A percentile compares a stretch with the other conserved stretches of the same genome.
phyloP scores from a whole-genome alignment of 2,888 invertebrate species.

The Agriopis aurantiaria region DNA sequence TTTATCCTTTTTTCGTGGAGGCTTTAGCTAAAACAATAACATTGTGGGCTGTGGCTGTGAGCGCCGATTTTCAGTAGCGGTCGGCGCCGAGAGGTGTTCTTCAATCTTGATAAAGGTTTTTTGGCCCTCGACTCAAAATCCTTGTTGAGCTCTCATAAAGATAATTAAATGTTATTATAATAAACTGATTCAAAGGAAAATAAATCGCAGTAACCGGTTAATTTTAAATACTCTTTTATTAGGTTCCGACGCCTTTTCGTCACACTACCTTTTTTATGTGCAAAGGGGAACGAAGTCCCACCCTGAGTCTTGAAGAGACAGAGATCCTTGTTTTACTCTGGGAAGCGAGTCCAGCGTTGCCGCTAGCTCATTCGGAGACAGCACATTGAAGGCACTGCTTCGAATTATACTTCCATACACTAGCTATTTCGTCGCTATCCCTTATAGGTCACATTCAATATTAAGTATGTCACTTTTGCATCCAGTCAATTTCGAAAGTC shows the following conservation, averaged over 20 bases:
- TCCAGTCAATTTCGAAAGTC: too few species aligned
- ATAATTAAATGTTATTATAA: neutral
- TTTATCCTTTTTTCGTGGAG: conserved; percentile 31
- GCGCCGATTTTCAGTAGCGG: conserved; percentile 19
- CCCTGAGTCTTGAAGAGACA: conserved; percentile 83
- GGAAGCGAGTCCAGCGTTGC: conserved; percentile 68
- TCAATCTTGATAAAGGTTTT: conserved; percentile 12
- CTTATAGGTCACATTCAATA: too few species aligned
- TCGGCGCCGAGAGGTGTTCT: neutral
- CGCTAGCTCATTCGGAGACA: conserved; percentile 63
- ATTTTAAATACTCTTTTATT: too few species aligned
- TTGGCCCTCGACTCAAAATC: conserved; percentile 1
- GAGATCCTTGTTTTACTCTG: conserved; percentile 82
- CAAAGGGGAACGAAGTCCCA: conserved; percentile 87
- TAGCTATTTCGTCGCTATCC: too few species aligned
- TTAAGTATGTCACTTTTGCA: too few species aligned
- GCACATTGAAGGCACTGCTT: conserved; percentile 59
- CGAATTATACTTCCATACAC: conserved; percentile 70
- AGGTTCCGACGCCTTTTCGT: too few species aligned
- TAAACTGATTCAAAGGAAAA: neutral
- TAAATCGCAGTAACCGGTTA: too few species aligned
- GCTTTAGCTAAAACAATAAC: conserved; percentile 38
- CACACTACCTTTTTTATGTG: conserved; percentile 61
- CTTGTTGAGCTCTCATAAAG: conserved; percentile 1
- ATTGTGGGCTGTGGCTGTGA: conserved; percentile 14